phyloP scores from a whole-genome alignment of 1,140 invertebrate genomes.

The Zaprionus taronus region DNA sequence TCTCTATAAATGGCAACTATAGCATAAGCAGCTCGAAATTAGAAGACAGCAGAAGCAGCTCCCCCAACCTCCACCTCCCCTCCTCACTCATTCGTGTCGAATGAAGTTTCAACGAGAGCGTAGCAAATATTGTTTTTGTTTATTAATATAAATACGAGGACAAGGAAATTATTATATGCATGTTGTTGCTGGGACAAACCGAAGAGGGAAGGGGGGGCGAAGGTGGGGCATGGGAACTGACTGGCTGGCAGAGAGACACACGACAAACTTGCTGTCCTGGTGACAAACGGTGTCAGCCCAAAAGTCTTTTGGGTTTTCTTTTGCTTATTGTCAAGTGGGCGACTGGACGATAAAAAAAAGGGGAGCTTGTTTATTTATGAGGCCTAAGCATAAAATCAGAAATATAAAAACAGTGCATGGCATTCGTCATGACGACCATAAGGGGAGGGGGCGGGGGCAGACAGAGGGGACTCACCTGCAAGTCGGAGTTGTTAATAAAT shows the following conservation, averaged over 20 bases:
- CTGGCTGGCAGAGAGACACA: conserved; percentile 35
- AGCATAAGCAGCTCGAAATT: conserved; percentile 61
- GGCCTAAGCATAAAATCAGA: conserved; percentile 46
- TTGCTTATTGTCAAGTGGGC: conserved; percentile 63
- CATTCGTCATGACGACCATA: conserved; percentile 72
- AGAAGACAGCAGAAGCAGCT: conserved; percentile 34
- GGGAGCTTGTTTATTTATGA: conserved; percentile 73
- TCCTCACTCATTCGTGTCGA: conserved; percentile 61
- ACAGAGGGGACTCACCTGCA: conserved; percentile 17
- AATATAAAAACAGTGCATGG: conserved; percentile 6
- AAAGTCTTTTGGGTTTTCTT: conserved; percentile 9
- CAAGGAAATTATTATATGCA: conserved; percentile 69
- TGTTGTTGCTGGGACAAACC: conserved; percentile 47
- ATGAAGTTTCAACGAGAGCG: conserved; percentile 70
- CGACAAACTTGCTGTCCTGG: conserved; percentile 71
- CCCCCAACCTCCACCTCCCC: neutral
- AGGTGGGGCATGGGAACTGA: conserved; percentile 11
- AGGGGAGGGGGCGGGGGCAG: conserved; percentile 10
- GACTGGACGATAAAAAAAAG: conserved; percentile 32
- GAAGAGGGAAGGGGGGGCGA: neutral
- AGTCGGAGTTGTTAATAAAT: conserved; percentile 73
- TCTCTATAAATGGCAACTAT: conserved; percentile 44
- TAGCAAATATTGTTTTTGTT: conserved; percentile 55
- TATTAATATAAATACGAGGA: conserved; percentile 80
- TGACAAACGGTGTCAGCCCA: conserved; percentile 84